Evolutionary conservation across 2,113 vertebrate species (phyloP).

Genomic region (Perca fluviatilis): DNA sequence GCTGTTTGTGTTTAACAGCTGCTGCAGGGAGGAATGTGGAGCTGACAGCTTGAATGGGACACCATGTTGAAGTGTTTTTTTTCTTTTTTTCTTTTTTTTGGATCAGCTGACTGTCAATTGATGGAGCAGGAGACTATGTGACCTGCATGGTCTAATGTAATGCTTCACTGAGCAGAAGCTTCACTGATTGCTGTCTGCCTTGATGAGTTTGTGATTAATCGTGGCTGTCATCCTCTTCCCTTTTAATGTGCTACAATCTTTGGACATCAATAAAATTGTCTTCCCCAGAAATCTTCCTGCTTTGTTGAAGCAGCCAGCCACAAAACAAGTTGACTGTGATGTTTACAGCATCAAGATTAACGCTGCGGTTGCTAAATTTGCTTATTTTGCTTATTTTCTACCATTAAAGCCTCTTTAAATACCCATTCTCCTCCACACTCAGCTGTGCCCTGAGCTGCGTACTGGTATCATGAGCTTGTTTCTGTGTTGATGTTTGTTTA

Average conservation of each 20-base stretch:
- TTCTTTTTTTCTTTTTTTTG: not conserved
- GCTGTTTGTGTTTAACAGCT: slow-evolving; percentile 34
- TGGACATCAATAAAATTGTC: slow-evolving; percentile 32
- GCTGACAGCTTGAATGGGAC: slow-evolving; percentile 15
- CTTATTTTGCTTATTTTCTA: slow-evolving; percentile 5
- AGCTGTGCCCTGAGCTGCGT: slow-evolving; percentile 40
- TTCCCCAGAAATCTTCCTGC: not conserved
- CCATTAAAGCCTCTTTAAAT: slow-evolving; percentile 22
- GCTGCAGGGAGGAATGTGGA: slow-evolving; percentile 28
- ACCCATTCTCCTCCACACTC: slow-evolving; percentile 27
- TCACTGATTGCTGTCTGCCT: slow-evolving; percentile 38
- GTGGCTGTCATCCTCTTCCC: slow-evolving; percentile 25
- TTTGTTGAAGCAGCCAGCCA: slow-evolving; percentile 19
- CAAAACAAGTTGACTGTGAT: slow-evolving; percentile 20
- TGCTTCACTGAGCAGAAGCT: slow-evolving; percentile 32
- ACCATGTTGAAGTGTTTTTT: slow-evolving; percentile 21
- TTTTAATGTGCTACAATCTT: slow-evolving; percentile 15
- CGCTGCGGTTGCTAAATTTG: slow-evolving; percentile 23
- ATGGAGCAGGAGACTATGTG: slow-evolving; percentile 34
- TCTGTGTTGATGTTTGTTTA: slow-evolving; percentile 64
- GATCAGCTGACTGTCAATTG: slow-evolving; percentile 19
- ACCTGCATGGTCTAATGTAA: slow-evolving; percentile 24
- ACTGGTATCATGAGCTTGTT: slow-evolving; percentile 41
- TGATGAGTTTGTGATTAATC: slow-evolving; percentile 59
- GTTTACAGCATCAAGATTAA: slow-evolving; percentile 15